These are phyloP conservation scores for Sinohyriopsis cumingii DNA, from an alignment of 2,888 invertebrate genomes.

Conservation along the genomic window DNA sequence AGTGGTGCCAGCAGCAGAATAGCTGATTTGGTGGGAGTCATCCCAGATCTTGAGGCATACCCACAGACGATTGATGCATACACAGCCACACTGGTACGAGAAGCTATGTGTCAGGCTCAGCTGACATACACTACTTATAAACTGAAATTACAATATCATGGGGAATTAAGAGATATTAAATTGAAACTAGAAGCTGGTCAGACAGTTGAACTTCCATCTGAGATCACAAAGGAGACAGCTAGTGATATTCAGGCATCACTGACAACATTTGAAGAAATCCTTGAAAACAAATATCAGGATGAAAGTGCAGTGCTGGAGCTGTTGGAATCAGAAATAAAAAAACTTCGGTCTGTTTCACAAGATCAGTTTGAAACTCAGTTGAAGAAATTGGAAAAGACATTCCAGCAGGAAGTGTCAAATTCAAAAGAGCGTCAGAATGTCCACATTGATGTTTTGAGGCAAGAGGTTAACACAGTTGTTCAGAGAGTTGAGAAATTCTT, in stretches of 20 bases:
- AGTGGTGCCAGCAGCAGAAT: constrained; percentile 28
- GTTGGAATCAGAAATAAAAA: constrained; percentile 52
- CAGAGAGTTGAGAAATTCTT: constrained; percentile 51
- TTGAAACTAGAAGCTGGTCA: constrained; percentile 48
- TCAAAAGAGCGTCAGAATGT: constrained; percentile 59
- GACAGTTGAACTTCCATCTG: constrained; percentile 43
- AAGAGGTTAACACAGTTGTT: constrained; percentile 50
- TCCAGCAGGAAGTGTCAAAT: constrained; percentile 54
- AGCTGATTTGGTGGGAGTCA: constrained; percentile 36
- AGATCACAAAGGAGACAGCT: constrained; percentile 54
- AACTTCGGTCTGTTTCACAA: constrained; percentile 34
- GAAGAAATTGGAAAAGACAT: constrained; percentile 51
- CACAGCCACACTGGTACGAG: constrained; percentile 80
- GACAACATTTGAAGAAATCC: constrained; percentile 57
- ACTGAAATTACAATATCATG: constrained; percentile 54
- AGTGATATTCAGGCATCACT: constrained; percentile 53
- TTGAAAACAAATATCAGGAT: constrained; percentile 62
- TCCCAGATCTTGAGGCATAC: constrained; percentile 48
- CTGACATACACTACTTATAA: constrained; percentile 64
- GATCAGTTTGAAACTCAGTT: constrained; percentile 50
- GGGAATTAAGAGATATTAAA: constrained; percentile 53
- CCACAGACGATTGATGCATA: constrained; percentile 47
- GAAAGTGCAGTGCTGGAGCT: constrained; percentile 58
- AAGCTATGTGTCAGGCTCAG: constrained; percentile 83
- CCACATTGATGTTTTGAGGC: constrained; percentile 58